phyloP scores from a whole-genome alignment of 2,888 invertebrate species.

The Tachina grossa region DNA sequence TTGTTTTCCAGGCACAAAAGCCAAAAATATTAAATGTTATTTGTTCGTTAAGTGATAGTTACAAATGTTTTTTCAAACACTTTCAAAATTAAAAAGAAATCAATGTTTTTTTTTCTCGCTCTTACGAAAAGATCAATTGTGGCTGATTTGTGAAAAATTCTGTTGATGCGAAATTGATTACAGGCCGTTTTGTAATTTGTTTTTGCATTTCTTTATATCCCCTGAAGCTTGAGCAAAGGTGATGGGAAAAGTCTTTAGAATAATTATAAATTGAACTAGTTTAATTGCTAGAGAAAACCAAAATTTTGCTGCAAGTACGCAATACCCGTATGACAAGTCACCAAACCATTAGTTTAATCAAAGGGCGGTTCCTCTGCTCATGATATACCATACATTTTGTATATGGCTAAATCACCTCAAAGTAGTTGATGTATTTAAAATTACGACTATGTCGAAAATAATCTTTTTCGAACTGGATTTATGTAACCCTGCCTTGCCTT shows the following conservation, averaged over 20 bases:
- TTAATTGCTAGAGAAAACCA: not conserved
- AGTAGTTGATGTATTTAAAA: no score
- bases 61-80: constrained; percentile 70
- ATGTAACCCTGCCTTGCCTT: no score
- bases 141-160: constrained; percentile 30
- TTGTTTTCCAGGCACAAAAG: constrained; percentile 35
- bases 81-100: constrained; percentile 15
- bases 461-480: no score
- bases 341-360: no score
- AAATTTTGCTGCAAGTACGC: not conserved
- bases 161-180: constrained; percentile 25
- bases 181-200: not conserved
- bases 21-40: constrained; percentile 66
- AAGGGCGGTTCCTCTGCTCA: no score
- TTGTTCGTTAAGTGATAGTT: constrained; percentile 66
- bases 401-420: no score
- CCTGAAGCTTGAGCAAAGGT: not conserved
- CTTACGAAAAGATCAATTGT: constrained; percentile 32
- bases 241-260: not conserved
- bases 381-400: no score
- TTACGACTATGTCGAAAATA: no score
- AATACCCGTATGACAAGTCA: no score
- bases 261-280: not conserved
- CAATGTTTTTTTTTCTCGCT: not conserved
- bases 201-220: not conserved